Conservation (phyloP, 2,888 invertebrate genomes). For the Drosophila antonietae region DNA sequence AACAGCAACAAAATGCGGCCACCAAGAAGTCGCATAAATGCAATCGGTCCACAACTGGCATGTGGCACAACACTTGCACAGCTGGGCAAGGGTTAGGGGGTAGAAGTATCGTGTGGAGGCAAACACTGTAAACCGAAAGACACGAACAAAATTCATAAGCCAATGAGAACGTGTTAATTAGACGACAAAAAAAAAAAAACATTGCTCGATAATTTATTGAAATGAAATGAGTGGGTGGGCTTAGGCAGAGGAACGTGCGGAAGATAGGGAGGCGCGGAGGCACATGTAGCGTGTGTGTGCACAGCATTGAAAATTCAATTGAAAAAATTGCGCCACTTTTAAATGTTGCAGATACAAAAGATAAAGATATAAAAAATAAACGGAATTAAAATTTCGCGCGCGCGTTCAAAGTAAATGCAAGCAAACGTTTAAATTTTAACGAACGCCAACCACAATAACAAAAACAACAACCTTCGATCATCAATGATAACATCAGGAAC, state of each 20-base stretch:
- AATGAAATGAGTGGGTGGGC: constrained; percentile 34
- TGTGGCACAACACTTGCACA: constrained; percentile 20
- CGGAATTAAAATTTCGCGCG: constrained; percentile 54
- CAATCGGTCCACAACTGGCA: constrained; percentile 35
- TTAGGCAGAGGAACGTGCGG: neutral
- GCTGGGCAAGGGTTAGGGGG: constrained; percentile 2
- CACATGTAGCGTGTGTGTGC: constrained; percentile 57
- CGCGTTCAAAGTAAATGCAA: constrained; percentile 77
- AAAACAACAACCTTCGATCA: constrained; percentile 17
- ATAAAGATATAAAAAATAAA: constrained; percentile 49
- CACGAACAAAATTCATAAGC: constrained; percentile 49
- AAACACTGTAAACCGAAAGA: constrained; percentile 17
- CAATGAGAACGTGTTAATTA: constrained; percentile 76
- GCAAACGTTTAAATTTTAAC: constrained; percentile 70
- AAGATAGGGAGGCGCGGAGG: neutral
- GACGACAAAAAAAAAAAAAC: constrained; percentile 19
- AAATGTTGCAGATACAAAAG: constrained; percentile 54
- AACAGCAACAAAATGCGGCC: constrained; percentile 67
- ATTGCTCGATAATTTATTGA: constrained; percentile 60
- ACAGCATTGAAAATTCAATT: constrained; percentile 70
- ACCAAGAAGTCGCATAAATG: constrained; percentile 75
- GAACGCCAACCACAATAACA: constrained; percentile 57
- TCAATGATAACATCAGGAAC: constrained; percentile 24
- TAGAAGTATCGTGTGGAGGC: neutral
- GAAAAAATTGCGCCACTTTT: constrained; percentile 37